These are phyloP conservation scores for Tiaroga cobitis DNA, from an alignment of 2,797 vertebrate species.

Conservation along the genomic window DNA sequence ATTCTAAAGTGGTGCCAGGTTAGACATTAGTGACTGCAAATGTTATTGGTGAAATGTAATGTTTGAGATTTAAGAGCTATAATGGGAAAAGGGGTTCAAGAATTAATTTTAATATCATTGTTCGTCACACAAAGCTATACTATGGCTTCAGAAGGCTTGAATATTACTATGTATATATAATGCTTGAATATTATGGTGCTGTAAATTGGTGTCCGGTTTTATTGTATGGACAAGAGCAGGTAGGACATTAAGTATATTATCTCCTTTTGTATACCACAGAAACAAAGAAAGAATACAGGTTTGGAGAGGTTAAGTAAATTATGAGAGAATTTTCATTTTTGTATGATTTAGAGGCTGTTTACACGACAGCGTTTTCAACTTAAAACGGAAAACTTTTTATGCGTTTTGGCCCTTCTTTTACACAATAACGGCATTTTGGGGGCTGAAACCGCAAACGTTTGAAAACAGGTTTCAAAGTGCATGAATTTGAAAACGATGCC, in stretches of 20 bases:
- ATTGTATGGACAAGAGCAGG: background rate
- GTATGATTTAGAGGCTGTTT: background rate
- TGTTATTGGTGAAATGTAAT: background rate
- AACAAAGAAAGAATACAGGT: background rate
- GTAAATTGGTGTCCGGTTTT: background rate
- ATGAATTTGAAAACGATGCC: background rate
- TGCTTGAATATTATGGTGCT: background rate
- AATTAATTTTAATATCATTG: background rate
- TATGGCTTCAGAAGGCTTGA: background rate
- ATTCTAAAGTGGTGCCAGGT: background rate
- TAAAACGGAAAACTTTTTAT: background rate
- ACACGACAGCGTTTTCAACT: background rate
- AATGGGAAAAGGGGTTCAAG: background rate
- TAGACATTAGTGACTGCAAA: background rate
- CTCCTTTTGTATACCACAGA: background rate
- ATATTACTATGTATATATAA: no score
- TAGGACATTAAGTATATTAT: background rate
- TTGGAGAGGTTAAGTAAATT: background rate
- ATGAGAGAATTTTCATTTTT: background rate
- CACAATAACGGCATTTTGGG: fast-evolving
- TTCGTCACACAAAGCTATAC: background rate
- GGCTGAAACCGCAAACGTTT: background rate
- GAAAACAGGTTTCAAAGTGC: background rate
- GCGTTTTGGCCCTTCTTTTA: background rate
- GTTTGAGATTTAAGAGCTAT: background rate